Conservation (phyloP, 1,140 invertebrate genomes). For the Diploscapter pachys region DNA sequence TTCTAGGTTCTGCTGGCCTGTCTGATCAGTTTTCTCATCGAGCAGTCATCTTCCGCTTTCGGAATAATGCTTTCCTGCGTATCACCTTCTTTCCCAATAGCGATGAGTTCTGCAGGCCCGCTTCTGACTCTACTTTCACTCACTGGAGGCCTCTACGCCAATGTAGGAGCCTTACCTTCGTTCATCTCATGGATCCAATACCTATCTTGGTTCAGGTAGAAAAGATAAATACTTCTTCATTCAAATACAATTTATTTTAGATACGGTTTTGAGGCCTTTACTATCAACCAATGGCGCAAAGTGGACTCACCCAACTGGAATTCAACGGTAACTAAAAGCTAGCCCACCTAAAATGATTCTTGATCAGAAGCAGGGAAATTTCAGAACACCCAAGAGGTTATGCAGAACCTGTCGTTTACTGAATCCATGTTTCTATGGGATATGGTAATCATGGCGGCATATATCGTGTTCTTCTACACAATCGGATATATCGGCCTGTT, state of each 20-base stretch:
- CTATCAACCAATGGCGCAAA: conserved; percentile 54
- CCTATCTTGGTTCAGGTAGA: conserved; percentile 52
- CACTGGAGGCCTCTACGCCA: conserved; percentile 56
- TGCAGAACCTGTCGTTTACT: conserved; percentile 29
- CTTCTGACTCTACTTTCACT: conserved; percentile 53
- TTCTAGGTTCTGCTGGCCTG: conserved; percentile 34
- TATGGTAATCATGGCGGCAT: conserved; percentile 38
- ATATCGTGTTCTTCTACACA: conserved; percentile 42
- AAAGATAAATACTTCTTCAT: background rate
- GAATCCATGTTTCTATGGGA: conserved; percentile 39
- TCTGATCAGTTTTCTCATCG: conserved; percentile 48
- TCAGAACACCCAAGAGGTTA: background rate
- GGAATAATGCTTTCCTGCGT: conserved; percentile 55
- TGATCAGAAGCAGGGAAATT: background rate
- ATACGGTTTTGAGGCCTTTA: conserved; percentile 55
- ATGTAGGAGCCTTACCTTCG: conserved; percentile 48
- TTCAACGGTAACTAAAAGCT: too few relatives aligned
- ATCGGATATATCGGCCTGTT: conserved; percentile 49
- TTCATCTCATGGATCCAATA: conserved; percentile 57
- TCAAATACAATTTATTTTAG: conserved; percentile 19
- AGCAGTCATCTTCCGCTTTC: conserved; percentile 56
- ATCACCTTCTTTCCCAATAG: conserved; percentile 46
- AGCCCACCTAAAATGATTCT: too few relatives aligned
- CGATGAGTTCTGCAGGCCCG: conserved; percentile 41
- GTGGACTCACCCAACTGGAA: conserved; percentile 33